These are phyloP conservation scores for Antitype chi DNA, from an alignment of 2,888 invertebrate species.

Conservation along the genomic window DNA sequence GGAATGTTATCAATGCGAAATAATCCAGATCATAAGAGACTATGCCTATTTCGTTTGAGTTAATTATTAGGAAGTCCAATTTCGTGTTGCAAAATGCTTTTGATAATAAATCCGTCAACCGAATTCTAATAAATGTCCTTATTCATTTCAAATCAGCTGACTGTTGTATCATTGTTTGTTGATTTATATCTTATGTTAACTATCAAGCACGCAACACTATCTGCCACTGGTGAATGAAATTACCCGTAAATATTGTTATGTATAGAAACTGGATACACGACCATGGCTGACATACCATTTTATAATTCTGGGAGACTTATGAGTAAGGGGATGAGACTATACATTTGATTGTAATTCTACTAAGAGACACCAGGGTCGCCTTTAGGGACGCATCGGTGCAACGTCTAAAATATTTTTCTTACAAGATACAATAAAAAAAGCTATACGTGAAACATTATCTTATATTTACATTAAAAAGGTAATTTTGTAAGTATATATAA, in stretches of 20 bases:
- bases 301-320: not conserved
- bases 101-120: no score
- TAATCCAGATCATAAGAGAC: not conserved
- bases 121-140: not conserved
- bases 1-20: not conserved
- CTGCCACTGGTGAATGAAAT: not conserved
- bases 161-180: not conserved
- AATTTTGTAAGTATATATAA: slow-evolving; percentile 30
- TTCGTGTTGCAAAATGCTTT: not conserved
- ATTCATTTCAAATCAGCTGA: not conserved
- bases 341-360: slow-evolving; percentile 49
- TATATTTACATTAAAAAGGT: slow-evolving; percentile 60
- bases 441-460: slow-evolving; percentile 49
- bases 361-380: slow-evolving; percentile 39
- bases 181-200: not conserved
- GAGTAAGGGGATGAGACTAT: slow-evolving; percentile 42
- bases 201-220: slow-evolving; percentile 4
- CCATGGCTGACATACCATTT: not conserved
- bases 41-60: not conserved
- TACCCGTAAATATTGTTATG: not conserved
- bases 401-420: slow-evolving; percentile 50
- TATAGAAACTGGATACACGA: not conserved
- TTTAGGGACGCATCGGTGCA: slow-evolving; percentile 47
- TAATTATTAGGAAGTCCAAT: not conserved
- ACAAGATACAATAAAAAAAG: slow-evolving; percentile 61